Base-by-base conservation (phyloP, 2,797 vertebrate genomes). In the Myiotriccus ornatus region DNA sequence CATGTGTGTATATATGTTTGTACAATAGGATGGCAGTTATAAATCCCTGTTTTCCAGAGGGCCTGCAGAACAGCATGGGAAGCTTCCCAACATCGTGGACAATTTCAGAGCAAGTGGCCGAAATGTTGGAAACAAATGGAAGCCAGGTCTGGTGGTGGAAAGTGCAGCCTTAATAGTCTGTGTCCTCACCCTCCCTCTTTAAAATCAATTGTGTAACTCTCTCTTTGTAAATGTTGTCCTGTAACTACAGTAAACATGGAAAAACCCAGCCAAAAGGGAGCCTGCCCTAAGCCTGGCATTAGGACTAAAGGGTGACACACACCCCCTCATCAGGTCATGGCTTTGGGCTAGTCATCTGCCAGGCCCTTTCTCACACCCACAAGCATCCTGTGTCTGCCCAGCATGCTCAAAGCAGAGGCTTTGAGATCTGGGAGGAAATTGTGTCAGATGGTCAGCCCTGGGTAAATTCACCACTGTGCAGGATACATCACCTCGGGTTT, bases 301-400 rank as follows among this genome's bases (percentile, higher is more conserved):
- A 65, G 13, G 75, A 70, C 41, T 56, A 25, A 37, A 68, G 60
- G 65, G 57, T 94, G 94, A 94, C 92, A 84, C 57, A 49, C 46
- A 18, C 74, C 14, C 37, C 76, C 20, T 24, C 76, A 39, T 24
- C 0, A 1, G 41, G 79, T 84, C 91, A 78, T 4, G n/a, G 68
- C 63, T 84, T 57, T 65, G 44, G 28, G 53, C 70, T 59, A 12
- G 82, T 91, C 94, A 77, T 83, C 75, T 12, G 9, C 4, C 19
- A 69, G 47, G 70, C 28, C 84, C 30, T 94, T 91, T 96, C 92
- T 95, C 92, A 96, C 92, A 96, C 96, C 91, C 94, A 95, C 87
- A 49, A 84, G 86, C 90, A 94, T 95, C 93, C 96, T 96, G 86
- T 90, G 76, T 75, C 49, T 92, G 91, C 75, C 46, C 44, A 0